Conservation (phyloP, 1,140 invertebrate genomes). For the Drosophila simulans region DNA sequence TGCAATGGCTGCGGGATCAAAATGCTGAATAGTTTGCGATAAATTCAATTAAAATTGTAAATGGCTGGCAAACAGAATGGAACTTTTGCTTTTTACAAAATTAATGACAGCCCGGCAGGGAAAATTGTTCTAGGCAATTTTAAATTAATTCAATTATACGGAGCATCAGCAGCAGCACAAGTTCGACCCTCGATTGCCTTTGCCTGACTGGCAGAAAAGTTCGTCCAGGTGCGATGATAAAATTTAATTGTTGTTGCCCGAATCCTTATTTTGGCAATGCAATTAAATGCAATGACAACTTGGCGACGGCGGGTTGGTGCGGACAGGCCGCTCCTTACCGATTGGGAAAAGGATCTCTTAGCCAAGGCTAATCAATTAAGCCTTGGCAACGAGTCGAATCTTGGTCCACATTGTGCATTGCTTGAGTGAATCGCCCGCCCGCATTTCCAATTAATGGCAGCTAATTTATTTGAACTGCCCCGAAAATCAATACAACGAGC, state of each 20-base stretch:
- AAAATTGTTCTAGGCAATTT: constrained; percentile 40
- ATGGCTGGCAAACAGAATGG: constrained; percentile 19
- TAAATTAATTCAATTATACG: constrained; percentile 72
- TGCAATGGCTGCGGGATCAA: constrained; percentile 42
- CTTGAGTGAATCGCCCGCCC: constrained; percentile 33
- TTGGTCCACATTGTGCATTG: constrained; percentile 37
- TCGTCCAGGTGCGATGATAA: constrained; percentile 51
- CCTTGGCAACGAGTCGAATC: constrained; percentile 40
- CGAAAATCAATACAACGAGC: constrained; percentile 64
- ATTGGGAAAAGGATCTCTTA: constrained; percentile 1
- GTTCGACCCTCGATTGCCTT: constrained; percentile 24
- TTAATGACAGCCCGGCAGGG: constrained; percentile 15
- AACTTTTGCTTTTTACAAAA: constrained; percentile 47
- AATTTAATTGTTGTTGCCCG: constrained; percentile 61
- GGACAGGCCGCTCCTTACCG: too few species aligned
- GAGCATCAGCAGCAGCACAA: constrained; percentile 35
- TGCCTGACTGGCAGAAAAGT: constrained; percentile 29
- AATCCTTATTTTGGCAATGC: constrained; percentile 63
- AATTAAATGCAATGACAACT: constrained; percentile 67
- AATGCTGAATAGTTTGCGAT: constrained; percentile 41
- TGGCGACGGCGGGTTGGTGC: neutral
- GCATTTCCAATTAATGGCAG: constrained; percentile 64
- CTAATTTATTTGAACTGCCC: constrained; percentile 63
- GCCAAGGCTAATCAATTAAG: constrained; percentile 62
- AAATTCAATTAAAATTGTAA: constrained; percentile 73